Evolutionary conservation across 2,888 invertebrate genomes (phyloP), one percentile per base, ranked within the genome.

Genomic region (Ectemnius cavifrons): DNA sequence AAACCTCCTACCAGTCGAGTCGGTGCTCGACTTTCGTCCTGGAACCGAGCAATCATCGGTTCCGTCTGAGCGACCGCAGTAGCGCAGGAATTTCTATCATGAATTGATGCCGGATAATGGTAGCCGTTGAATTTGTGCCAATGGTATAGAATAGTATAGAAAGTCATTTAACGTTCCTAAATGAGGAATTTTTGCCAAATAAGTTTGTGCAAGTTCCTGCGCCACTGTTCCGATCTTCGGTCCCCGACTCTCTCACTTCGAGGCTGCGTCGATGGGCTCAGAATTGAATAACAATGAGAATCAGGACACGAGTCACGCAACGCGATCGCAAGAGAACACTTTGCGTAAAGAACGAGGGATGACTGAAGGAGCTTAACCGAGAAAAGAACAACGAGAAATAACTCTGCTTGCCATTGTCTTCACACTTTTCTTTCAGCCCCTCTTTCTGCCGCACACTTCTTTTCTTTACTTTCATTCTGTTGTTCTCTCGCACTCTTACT

Each of bases 171-270:
- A 11, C 37, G 1, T 2, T 37, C 8, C 4, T 37, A 37, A 11
- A 37, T 6, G 37, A 37, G 11, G 37, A 11, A 6, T 20, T 8
- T 60, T 47, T 27, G 56, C 23, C 14, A 27, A 59, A 14, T 61
- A 52, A 28, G 73, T 63, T 76, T 78, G 79, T 78, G 85, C 85
- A 82, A 87, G n/a, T 87, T 86, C 85, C 85, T 89, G 86, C 86
- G 88, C 88, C 89, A 87, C 87, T 88, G 88, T 87, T 88, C 88
- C 89, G 88, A 87, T 89, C 87, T 88, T 89, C 88, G 89, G 87
- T 84, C 86, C 86, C 90, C 89, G 89, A 89, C 89, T 89, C 90
- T 90, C 89, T 88, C 86, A 86, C 85, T 89, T 87, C 90, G 89
- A 89, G 86, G 88, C 88, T 89, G 89, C 88, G 85, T 86, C 84